Conservation (phyloP, 2,797 vertebrate genomes). For the Microchirus variegatus region DNA sequence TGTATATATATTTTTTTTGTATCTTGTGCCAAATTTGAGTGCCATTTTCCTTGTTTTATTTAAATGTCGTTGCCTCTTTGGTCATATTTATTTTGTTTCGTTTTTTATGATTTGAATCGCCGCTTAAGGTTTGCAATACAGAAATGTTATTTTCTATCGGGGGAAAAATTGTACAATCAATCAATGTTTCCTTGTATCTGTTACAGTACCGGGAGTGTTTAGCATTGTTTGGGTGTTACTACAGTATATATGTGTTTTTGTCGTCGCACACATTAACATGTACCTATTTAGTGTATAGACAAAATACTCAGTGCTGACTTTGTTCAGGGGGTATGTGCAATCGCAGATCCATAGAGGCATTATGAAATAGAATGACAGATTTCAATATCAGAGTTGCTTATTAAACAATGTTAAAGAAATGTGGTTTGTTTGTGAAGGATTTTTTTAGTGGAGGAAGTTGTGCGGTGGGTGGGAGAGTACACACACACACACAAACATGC, state of each 20-base stretch:
- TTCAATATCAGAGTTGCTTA: slow-evolving; percentile 61
- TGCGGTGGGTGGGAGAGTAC: background rate
- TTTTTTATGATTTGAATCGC: slow-evolving; percentile 36
- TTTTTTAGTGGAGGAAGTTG: background rate
- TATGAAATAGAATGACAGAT: slow-evolving; percentile 60
- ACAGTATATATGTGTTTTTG: slow-evolving; percentile 53
- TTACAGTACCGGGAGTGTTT: slow-evolving; percentile 48
- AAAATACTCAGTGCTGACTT: slow-evolving; percentile 47
- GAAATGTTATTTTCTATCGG: slow-evolving; percentile 60
- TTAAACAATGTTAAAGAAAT: slow-evolving; percentile 63
- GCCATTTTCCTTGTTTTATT: slow-evolving; percentile 53
- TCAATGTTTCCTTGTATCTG: slow-evolving; percentile 54
- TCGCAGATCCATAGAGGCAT: slow-evolving; percentile 66
- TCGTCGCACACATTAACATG: slow-evolving; percentile 54
- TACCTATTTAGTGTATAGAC: slow-evolving; percentile 48
- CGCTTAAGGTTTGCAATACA: slow-evolving; percentile 62
- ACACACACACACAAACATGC: slow-evolving; percentile 8
- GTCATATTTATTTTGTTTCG: slow-evolving; percentile 11
- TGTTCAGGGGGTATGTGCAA: slow-evolving; percentile 79
- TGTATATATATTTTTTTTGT: slow-evolving; percentile 42
- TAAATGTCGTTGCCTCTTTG: slow-evolving; percentile 28
- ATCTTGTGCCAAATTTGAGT: slow-evolving; percentile 74
- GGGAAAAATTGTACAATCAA: slow-evolving; percentile 58
- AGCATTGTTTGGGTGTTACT: slow-evolving; percentile 59
- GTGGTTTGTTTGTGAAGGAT: slow-evolving; percentile 20